Percentiles rank a stretch among this genome's conserved stretches.
Evolutionary conservation across 2,888 invertebrate genomes (phyloP).

Genomic region (Nomada lathburiana): DNA sequence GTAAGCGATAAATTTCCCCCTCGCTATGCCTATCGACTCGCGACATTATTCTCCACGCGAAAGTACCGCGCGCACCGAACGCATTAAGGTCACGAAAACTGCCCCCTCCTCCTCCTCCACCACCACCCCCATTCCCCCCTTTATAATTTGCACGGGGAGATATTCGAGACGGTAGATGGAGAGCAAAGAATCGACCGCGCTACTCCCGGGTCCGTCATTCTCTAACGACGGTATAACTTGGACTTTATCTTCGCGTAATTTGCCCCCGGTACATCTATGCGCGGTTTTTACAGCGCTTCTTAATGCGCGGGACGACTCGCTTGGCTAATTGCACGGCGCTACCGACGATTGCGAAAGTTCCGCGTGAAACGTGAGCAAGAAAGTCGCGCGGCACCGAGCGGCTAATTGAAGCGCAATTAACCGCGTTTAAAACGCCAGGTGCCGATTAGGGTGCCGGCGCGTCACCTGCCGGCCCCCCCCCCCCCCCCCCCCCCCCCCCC

Average conservation of each 20-base stretch:
- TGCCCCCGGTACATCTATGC: slow-evolving; percentile 46
- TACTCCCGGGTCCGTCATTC: slow-evolving; percentile 31
- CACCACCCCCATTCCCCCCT: neutral
- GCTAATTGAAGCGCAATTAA: slow-evolving; percentile 77
- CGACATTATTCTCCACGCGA: slow-evolving; percentile 4
- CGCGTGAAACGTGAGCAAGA: slow-evolving; percentile 43
- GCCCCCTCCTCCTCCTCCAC: neutral
- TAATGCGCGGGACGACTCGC: slow-evolving; percentile 52
- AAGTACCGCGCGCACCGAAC: slow-evolving; percentile 17
- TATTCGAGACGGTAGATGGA: neutral
- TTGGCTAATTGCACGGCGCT: slow-evolving; percentile 62
- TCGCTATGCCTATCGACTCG: neutral
- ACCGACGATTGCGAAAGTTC: slow-evolving; percentile 66
- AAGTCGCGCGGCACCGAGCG: slow-evolving; percentile 54
- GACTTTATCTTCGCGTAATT: slow-evolving; percentile 68
- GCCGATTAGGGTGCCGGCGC: slow-evolving; percentile 62
- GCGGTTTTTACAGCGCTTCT: slow-evolving; percentile 61
- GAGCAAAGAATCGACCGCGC: neutral
- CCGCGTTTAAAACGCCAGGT: slow-evolving; percentile 72
- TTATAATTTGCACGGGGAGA: slow-evolving; percentile 30
- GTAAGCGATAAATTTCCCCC: slow-evolving; percentile 15
- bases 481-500: too few species aligned
- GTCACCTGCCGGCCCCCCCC: slow-evolving; percentile 33
- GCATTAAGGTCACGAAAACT: slow-evolving; percentile 47
- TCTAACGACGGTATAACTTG: slow-evolving; percentile 63